Percentiles rank a stretch among this genome's conserved stretches.
These are phyloP conservation scores for Diploptera punctata DNA, from an alignment of 2,888 invertebrate species.

Conservation along the genomic window DNA sequence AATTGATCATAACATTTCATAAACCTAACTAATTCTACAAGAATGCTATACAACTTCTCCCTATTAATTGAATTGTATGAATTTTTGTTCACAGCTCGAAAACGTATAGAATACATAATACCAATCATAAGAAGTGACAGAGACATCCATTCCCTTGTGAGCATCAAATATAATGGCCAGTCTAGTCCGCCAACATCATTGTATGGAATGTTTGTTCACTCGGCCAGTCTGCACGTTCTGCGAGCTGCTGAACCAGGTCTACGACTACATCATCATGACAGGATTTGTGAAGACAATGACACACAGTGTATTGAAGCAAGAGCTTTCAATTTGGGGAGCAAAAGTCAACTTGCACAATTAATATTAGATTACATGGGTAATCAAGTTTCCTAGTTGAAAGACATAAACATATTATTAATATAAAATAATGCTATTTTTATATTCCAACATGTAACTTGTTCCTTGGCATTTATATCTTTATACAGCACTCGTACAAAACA, in stretches of 20 bases:
- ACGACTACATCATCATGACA: conserved; percentile 59
- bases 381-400: neutral
- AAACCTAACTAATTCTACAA: no score
- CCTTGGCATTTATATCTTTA: no score
- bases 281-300: conserved; percentile 50
- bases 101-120: conserved; percentile 61
- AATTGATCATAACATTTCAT: no score
- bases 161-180: conserved; percentile 35
- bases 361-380: conserved; percentile 54
- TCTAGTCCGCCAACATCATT: conserved; percentile 55
- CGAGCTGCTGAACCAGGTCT: conserved; percentile 83
- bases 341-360: conserved; percentile 64
- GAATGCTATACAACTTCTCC: no score
- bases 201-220: conserved; percentile 73
- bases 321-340: conserved; percentile 55
- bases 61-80: no score
- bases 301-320: conserved; percentile 48
- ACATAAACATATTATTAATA: no score
- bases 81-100: conserved; percentile 63
- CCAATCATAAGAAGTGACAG: conserved; percentile 69
- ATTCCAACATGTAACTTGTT: no score
- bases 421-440: no score
- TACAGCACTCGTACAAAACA: no score
- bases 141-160: conserved; percentile 62
- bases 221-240: conserved; percentile 72